Evolutionary conservation across 2,797 vertebrate species (phyloP).

Genomic region (Periophthalmus magnuspinnatus): DNA sequence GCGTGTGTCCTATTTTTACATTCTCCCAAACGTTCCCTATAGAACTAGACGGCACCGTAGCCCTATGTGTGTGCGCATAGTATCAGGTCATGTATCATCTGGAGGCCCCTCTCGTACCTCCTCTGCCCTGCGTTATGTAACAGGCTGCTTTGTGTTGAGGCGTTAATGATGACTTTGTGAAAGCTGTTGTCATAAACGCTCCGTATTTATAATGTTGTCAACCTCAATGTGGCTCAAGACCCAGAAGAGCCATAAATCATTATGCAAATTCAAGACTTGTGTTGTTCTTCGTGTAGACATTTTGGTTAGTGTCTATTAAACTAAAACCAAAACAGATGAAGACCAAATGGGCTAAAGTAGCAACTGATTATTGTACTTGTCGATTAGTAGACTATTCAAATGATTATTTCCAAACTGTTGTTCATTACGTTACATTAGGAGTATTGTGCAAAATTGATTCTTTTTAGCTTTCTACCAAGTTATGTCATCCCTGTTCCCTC

Average conservation of each 20-base stretch:
- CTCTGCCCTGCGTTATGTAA: background rate
- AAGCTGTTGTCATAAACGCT: slow-evolving; percentile 1
- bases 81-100: slow-evolving; percentile 4
- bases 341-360: too few relatives aligned
- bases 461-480: too few relatives aligned
- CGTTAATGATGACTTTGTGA: slow-evolving; percentile 9
- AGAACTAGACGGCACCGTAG: background rate
- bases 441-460: too few relatives aligned
- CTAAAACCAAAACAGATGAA: too few relatives aligned
- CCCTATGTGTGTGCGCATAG: background rate
- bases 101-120: background rate
- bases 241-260: background rate
- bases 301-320: too few relatives aligned
- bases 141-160: background rate
- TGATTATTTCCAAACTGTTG: too few relatives aligned
- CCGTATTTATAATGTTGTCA: background rate
- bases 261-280: background rate
- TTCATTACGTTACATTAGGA: too few relatives aligned
- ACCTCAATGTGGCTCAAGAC: background rate
- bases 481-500: too few relatives aligned
- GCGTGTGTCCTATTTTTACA: slow-evolving; percentile 1
- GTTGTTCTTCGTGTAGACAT: too few relatives aligned
- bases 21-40: background rate
- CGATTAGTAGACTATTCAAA: too few relatives aligned
- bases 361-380: too few relatives aligned